Base-by-base conservation (phyloP, 2,113 vertebrate species). In the Lates calcarifer region DNA sequence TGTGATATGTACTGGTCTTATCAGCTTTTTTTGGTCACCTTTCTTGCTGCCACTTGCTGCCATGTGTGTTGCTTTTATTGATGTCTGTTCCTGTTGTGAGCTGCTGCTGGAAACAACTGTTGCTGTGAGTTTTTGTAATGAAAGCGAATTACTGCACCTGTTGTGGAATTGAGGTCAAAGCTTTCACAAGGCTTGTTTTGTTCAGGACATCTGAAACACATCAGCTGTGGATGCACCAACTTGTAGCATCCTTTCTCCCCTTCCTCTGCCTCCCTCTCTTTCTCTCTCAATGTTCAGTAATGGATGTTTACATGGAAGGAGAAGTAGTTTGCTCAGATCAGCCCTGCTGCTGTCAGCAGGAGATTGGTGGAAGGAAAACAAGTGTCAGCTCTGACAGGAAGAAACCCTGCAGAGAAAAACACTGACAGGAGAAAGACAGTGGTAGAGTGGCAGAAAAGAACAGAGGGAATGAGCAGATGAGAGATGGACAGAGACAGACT, bases 221-320 rank as follows among this genome's bases (percentile, higher is more conserved):
- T 82, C 78, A 74, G 62, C 82, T 45, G 37, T 37, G 61, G 15
- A 56, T 29, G 62, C 37, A 64, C 1, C 5, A 35, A 63, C 78
- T 39, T 24, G 56, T 57, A 26, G 26, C 72, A 68, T 29, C 20
- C 22, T 4, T 12, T 0, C 72, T 20, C 13, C 12, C 37, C 15
- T 39, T 12, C 33, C 15, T 43, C 68, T 28, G 0, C 24, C 35
- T 45, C 29, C 12, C 35, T 47, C 29, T 41, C 67, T 28, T 33
- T n/a, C 3, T 51, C 65, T 39, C 49, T 53, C 10, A 2, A 81
- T 53, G 72, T 61, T 76, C 83, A 68, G 68, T 81, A 83, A 81
- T 87, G 60, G 79, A 78, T 90, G 88, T 83, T 87, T 85, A 81
- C 88, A 74, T 51, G 69, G 67, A 37, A 56, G 66, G 37, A 80